Evolutionary conservation across 64 coral and sea anemone species (phyloP), one percentile per base, ranked within the genome.

Genomic region (Porites australiensis): DNA sequence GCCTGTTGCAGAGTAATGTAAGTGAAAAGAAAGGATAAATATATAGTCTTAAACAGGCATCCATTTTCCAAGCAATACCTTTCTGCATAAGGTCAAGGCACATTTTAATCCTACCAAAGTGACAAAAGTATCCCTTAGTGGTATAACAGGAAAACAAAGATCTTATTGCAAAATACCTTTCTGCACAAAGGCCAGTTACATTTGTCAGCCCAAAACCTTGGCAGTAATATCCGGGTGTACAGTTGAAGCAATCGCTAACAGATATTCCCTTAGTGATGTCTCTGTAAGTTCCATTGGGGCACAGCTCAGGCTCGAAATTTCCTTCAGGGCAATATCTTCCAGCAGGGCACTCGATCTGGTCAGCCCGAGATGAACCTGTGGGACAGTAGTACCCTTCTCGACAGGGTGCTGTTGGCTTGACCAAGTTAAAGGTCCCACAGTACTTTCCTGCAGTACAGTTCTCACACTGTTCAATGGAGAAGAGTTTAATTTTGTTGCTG

Each of bases 151-250:
- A 37, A 37, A 1, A 37, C 27, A 37, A 21, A 79, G 11, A 8
- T 9, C 5, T 57, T 53, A 87, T 3, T 13, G 23, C 50, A 48
- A 5, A 86, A 74, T 95, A 98, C 97, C 97, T 87, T 94, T 89
- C 79, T 58, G 89, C 97, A 92, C 97, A 99, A n/a, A 83, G 91
- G 20, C 97, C 97, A 83, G 94, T 91, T 64, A 82, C 93, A 44
- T 76, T 46, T 8, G 87, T 87, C 13, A 99, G 78, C 14, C 97
- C 97, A 58, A 69, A 68, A 20, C 91, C 94, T 43, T 99, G 88
- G 82, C 98, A 99, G 62, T 99, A 99, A 86, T 79, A 91, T 6
- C 98, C 94, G 60, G 98, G 70, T 12, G 98, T 99, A 18, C 98
- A 99, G 45, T 90, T 88, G 61, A 94, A 99, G 47, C 98, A 99